Evolutionary conservation across 2,113 vertebrate species (phyloP), one percentile per base, ranked within the genome.

Genomic region (Chaetodon auriga): DNA sequence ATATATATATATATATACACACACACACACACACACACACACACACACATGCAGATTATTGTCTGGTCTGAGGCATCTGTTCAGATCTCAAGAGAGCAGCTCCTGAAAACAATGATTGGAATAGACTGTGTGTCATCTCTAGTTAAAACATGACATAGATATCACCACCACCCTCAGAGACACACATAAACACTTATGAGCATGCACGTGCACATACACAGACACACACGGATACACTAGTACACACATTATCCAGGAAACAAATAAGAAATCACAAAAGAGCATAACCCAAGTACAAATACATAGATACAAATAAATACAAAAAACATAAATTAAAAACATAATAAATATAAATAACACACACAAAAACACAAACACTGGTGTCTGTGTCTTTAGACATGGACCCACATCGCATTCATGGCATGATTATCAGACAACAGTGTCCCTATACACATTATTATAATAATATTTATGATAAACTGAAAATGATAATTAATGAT

Each of bases 41-140:
- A 12, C 16, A 49, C 35, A 30, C 48, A 9, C 15, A 71, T 23
- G 53, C 74, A 68, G 68, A 69, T 66, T 7, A 11, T n/a, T 10
- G 23, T 78, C 63, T 45, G 68, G 21, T 48, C 60, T 6, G 7
- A 15, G 12, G 49, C 30, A 7, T 60, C 68, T 45, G 13, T 57
- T 38, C 15, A 57, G 25, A 70, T 55, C 74, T 65, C 70, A 73
- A 68, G 16, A 43, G 57, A 82, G 74, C 30, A 69, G 92, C 90
- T 91, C 73, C 87, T 79, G 87, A 93, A 92, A 96, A 96, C 95
- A 92, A 95, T 97, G 96, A 96, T 96, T 96, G 95, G 87, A 96
- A 90, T 89, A 89, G 97, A 97, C 96, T 96, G 92, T 74, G 96
- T 97, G 97, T 97, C 97, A 97, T 96, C 95, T 97, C 95, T 93